Evolutionary conservation across 2,113 vertebrate genomes (phyloP).

Genomic region (Clupea harengus): DNA sequence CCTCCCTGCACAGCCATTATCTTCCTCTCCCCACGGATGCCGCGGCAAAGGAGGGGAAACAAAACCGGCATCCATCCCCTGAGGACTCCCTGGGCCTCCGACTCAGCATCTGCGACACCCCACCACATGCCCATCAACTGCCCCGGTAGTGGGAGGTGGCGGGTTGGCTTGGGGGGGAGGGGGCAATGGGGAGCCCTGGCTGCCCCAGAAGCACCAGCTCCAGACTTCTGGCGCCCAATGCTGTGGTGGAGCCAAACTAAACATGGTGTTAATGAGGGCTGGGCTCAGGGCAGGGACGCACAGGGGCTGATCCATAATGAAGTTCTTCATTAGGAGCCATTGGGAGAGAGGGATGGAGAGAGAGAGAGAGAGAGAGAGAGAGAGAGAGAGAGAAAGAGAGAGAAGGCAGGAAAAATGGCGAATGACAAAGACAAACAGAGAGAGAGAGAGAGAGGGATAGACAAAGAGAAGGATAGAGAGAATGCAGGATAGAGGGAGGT

Average conservation of each 20-base stretch:
- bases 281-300: neutral
- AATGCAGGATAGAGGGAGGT: neutral
- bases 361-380: neutral
- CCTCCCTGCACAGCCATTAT: constrained; percentile 23
- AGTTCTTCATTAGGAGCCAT: constrained; percentile 2
- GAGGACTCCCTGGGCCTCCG: neutral
- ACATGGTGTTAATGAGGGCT: constrained; percentile 6
- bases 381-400: neutral
- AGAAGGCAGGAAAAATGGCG: neutral
- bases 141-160: constrained; percentile 11
- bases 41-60: constrained; percentile 41
- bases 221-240: neutral
- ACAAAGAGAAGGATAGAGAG: neutral
- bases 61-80: constrained; percentile 30
- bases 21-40: constrained; percentile 42
- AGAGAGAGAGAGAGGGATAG: neutral
- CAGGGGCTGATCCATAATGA: constrained; percentile 1
- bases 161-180: constrained; percentile 17
- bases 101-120: neutral
- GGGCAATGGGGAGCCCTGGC: neutral
- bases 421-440: neutral
- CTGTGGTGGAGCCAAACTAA: neutral
- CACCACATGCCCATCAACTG: neutral
- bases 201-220: neutral
- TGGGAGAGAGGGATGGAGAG: neutral